Evolutionary conservation across 1,140 invertebrate genomes (phyloP).

Genomic region (Tetraneura akinire): DNA sequence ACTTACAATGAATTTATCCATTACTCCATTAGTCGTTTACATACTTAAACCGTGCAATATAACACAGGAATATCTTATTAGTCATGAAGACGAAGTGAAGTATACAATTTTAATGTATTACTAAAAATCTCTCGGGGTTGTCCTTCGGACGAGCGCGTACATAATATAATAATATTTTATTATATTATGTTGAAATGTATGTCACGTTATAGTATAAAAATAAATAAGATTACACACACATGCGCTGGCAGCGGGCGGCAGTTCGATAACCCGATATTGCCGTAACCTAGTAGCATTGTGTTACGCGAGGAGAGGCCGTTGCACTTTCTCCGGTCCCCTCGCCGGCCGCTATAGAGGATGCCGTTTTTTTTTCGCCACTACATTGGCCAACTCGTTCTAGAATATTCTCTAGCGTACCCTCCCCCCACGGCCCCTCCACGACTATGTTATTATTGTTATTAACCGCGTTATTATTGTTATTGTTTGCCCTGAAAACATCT

Average conservation of each 20-base stretch:
- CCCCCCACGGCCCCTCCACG: background rate
- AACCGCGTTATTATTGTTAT: too few relatives aligned
- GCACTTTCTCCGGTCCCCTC: conserved; percentile 47
- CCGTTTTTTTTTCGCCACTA: background rate
- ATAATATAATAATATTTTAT: background rate
- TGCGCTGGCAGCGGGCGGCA: background rate
- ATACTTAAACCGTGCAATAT: too few relatives aligned
- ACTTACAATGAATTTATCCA: too few relatives aligned
- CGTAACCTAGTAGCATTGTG: conserved; percentile 47
- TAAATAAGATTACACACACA: conserved; percentile 46
- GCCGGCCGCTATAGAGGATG: background rate
- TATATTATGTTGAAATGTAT: background rate
- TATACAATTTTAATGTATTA: background rate
- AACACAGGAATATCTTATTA: too few relatives aligned
- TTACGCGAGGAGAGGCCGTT: conserved; percentile 50
- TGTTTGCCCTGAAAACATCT: too few relatives aligned
- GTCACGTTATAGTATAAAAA: background rate
- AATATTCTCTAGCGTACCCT: background rate
- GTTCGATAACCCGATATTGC: conserved; percentile 50
- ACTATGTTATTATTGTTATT: too few relatives aligned
- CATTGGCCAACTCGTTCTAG: conserved; percentile 28
- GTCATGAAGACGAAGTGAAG: too few relatives aligned
- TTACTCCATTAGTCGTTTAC: too few relatives aligned
- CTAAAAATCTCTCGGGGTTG: conserved; percentile 22
- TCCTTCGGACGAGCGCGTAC: conserved; percentile 25